These are phyloP conservation scores for Tenthredo mesomela DNA, from an alignment of 2,888 invertebrate species.

Conservation along the genomic window DNA sequence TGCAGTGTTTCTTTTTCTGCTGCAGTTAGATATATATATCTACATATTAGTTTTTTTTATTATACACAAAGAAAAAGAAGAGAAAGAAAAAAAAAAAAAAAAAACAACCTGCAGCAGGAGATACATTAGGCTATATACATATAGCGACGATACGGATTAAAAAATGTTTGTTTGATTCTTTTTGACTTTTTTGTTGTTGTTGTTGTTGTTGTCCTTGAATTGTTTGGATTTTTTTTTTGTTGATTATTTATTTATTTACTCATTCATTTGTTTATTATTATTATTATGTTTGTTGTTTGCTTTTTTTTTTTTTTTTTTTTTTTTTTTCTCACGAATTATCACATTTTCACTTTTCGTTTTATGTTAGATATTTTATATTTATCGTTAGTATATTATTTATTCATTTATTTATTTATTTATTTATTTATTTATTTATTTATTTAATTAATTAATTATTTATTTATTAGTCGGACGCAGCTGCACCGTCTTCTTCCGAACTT, in stretches of 20 bases:
- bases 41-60: neutral
- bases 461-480: constrained; percentile 32
- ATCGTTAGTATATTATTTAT: constrained; percentile 16
- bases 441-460: constrained; percentile 1
- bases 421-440: neutral
- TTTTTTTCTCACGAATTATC: constrained; percentile 68
- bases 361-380: constrained; percentile 46
- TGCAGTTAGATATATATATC: neutral
- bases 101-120: neutral
- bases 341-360: constrained; percentile 65
- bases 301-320: neutral
- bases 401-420: neutral
- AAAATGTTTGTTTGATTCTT: neutral
- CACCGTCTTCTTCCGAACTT: constrained; percentile 5
- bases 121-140: constrained; percentile 13
- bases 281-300: neutral
- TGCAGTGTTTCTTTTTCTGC: neutral
- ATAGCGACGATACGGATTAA: neutral
- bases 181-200: too few relatives aligned
- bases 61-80: neutral
- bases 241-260: neutral
- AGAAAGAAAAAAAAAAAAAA: neutral
- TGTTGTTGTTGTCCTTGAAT: neutral
- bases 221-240: neutral
- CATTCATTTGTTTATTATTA: neutral